A percentile compares a stretch with the other conserved stretches of the same genome.
These are phyloP conservation scores for Trachymyrmex cornetzi DNA, from an alignment of 1,140 invertebrate genomes.

Conservation along the genomic window DNA sequence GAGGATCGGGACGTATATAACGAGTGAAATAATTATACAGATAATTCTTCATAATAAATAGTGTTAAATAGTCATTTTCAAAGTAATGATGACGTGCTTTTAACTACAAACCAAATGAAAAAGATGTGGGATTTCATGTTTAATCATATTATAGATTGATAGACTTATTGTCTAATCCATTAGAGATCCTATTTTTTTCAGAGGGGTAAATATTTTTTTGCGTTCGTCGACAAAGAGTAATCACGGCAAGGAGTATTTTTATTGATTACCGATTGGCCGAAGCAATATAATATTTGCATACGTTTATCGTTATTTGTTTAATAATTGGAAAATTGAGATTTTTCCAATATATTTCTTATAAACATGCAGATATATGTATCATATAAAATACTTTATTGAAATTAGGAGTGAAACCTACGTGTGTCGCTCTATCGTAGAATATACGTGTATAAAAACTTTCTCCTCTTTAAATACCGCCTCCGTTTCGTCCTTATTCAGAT, in stretches of 20 bases:
- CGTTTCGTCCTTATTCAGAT: conserved; percentile 32
- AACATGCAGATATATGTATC: neutral
- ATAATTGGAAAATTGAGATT: conserved; percentile 6
- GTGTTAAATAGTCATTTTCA: neutral
- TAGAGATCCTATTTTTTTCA: neutral
- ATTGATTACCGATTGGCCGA: conserved; percentile 25
- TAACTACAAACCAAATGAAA: neutral
- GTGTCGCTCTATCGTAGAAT: neutral
- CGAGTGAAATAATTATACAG: neutral
- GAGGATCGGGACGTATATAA: neutral
- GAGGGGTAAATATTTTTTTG: neutral
- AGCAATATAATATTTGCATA: conserved; percentile 6
- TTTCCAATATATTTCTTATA: conserved; percentile 7
- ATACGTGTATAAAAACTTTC: conserved; percentile 52
- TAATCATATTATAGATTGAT: neutral
- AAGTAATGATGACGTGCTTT: neutral
- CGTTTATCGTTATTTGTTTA: neutral
- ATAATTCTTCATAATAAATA: neutral
- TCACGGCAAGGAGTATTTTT: conserved; percentile 13
- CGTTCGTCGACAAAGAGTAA: neutral
- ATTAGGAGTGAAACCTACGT: conserved; percentile 45
- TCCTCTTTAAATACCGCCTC: conserved; percentile 34
- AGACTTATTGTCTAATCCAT: neutral
- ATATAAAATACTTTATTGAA: conserved; percentile 17
- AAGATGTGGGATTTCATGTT: neutral